Evolutionary conservation across 2,797 vertebrate species (phyloP).

Genomic region (Hapalemur alaotrensis): DNA sequence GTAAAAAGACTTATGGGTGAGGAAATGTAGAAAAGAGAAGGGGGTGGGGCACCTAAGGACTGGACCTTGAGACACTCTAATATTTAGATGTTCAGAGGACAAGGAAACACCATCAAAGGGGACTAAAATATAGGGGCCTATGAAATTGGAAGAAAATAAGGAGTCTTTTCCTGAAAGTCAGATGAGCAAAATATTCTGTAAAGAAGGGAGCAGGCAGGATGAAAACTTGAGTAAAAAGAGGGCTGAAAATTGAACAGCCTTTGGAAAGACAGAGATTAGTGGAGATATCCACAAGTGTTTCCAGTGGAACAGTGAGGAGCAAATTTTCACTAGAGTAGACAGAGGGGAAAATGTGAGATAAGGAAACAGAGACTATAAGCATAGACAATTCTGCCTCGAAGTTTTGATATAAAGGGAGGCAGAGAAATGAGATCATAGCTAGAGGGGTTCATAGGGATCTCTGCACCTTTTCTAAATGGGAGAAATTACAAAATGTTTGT

Average conservation of each 20-base stretch:
- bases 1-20: neutral
- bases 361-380: neutral
- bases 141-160: neutral
- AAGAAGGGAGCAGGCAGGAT: neutral
- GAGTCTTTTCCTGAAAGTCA: neutral
- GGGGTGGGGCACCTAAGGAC: neutral
- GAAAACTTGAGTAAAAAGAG: neutral
- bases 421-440: neutral
- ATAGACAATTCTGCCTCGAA: neutral
- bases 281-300: neutral
- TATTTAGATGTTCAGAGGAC: neutral
- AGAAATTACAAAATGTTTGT: conserved; percentile 24
- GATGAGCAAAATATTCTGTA: neutral
- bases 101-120: neutral
- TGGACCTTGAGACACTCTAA: neutral
- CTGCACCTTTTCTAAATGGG: neutral
- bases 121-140: neutral
- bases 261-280: neutral
- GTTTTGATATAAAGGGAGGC: neutral
- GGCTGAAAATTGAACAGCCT: neutral
- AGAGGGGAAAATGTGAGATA: neutral
- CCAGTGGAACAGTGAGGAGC: rapidly evolving
- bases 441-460: neutral
- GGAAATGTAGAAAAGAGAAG: neutral
- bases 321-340: neutral